A percentile compares a stretch with the other conserved stretches of the same genome.
Evolutionary conservation across 2,113 vertebrate genomes (phyloP).

Genomic region (Phodopus roborovskii): DNA sequence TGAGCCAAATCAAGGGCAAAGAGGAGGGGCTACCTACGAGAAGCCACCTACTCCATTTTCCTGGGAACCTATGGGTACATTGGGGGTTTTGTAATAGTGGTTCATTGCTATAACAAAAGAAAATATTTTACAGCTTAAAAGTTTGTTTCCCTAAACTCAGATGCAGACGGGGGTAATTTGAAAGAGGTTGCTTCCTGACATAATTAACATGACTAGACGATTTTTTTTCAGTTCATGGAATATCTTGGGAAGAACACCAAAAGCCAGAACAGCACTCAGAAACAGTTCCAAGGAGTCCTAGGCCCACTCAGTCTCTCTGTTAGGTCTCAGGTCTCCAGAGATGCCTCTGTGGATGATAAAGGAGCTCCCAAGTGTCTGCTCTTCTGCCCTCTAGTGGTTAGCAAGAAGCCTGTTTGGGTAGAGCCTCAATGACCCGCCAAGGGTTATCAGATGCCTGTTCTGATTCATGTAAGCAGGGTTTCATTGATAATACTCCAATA

Average conservation of each 20-base stretch:
- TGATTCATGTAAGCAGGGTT: neutral
- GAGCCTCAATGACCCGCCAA: too few relatives aligned
- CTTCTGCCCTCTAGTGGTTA: conserved; percentile 22
- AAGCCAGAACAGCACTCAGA: conserved; percentile 25
- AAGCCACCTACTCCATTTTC: conserved; percentile 25
- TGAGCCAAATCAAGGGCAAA: neutral
- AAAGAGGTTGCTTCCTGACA: conserved; percentile 53
- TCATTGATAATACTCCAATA: neutral
- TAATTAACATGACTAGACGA: conserved; percentile 49
- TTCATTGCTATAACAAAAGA: conserved; percentile 46
- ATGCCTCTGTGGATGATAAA: neutral
- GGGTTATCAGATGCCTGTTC: neutral
- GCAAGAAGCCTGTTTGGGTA: neutral
- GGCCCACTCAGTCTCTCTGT: neutral
- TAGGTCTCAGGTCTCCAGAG: neutral
- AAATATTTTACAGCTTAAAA: conserved; percentile 44
- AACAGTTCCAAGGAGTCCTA: neutral
- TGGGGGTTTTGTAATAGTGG: neutral
- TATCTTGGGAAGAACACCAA: conserved; percentile 13
- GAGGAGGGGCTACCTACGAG: neutral
- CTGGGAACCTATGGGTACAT: neutral
- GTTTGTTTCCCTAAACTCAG: neutral
- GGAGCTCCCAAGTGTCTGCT: neutral
- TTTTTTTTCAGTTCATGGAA: conserved; percentile 56
- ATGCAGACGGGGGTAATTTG: neutral